Conservation (phyloP, 2,113 vertebrate genomes). For the Rattus norvegicus region GRCr8 NC_086020.1:17738501-17739000, state of each 20-base stretch:
- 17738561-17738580: constrained; percentile 24
- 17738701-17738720: neutral
- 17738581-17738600: neutral
- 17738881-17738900: neutral
- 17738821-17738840: neutral
- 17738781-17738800: neutral
- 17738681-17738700: neutral
- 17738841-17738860: neutral
- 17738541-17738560: neutral
- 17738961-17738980: neutral
- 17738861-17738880: neutral
- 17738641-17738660: neutral
- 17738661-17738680: neutral
- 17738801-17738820: neutral
- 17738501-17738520: constrained; percentile 35
- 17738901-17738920: neutral
- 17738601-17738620: constrained; percentile 23
- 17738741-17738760: neutral
- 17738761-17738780: neutral
- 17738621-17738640: constrained; percentile 30
- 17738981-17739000: constrained; percentile 11
- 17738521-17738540: neutral
- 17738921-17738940: neutral
- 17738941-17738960: neutral
- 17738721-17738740: neutral